Conservation (phyloP, 2,113 vertebrate genomes). For the Oenanthe melanoleuca region DNA sequence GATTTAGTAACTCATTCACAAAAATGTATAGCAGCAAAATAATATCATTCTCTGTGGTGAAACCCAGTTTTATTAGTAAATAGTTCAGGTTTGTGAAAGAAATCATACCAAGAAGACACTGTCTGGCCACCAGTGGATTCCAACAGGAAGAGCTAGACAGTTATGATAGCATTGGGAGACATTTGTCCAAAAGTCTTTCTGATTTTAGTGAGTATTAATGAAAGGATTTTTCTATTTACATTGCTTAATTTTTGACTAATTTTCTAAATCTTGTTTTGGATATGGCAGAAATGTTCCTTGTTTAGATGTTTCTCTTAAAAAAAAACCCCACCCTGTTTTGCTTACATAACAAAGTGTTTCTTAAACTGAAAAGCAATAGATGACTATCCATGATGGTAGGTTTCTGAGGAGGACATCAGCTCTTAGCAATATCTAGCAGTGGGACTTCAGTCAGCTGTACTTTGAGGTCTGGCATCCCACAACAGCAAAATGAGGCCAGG, state of each 20-base stretch:
- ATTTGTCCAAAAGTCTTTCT: not conserved
- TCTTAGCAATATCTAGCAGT: not conserved
- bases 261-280: not conserved
- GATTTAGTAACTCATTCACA: not conserved
- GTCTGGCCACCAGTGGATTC: not conserved
- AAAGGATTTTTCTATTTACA: not conserved
- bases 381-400: not conserved
- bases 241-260: not conserved
- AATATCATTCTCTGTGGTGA: not conserved
- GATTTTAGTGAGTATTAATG: not conserved
- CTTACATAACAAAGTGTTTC: not conserved
- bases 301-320: not conserved
- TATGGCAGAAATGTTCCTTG: not conserved
- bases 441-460: not conserved
- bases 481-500: rapidly evolving
- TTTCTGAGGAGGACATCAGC: not conserved
- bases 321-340: not conserved
- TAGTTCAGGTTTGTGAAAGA: not conserved
- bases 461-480: not conserved
- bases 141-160: not conserved
- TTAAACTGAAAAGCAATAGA: not conserved
- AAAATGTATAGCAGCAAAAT: not conserved
- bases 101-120: not conserved
- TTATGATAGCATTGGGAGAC: not conserved
- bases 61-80: not conserved